Evolutionary conservation across 1,140 invertebrate species (phyloP).

Genomic region (Scaptodrosophila lebanonensis): DNA sequence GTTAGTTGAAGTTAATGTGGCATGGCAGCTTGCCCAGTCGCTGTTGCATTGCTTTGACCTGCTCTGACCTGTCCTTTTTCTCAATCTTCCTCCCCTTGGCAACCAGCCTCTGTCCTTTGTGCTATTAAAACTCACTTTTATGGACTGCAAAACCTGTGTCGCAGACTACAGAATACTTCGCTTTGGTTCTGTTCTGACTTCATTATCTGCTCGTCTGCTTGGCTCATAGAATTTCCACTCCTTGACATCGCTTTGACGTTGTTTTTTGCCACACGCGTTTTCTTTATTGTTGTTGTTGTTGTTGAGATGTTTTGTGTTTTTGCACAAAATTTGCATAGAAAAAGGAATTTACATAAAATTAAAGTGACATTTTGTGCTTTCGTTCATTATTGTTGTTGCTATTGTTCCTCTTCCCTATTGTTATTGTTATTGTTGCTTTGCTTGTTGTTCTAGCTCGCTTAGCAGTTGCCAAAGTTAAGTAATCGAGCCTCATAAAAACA

Average conservation of each 20-base stretch:
- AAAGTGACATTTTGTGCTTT: slow-evolving; percentile 52
- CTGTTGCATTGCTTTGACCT: too few relatives aligned
- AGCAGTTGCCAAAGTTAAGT: too few relatives aligned
- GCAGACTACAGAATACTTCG: too few relatives aligned
- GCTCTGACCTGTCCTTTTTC: neutral
- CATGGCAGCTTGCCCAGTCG: too few relatives aligned
- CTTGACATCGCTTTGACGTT: neutral
- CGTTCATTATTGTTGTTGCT: slow-evolving; percentile 23
- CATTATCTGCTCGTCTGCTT: too few relatives aligned
- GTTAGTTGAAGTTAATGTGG: slow-evolving; percentile 23
- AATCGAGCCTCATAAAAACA: too few relatives aligned
- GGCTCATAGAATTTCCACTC: slow-evolving; percentile 2
- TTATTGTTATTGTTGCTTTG: too few relatives aligned
- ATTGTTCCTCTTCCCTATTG: slow-evolving; percentile 5
- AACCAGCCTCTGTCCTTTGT: too few relatives aligned
- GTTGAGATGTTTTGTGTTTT: slow-evolving; percentile 31
- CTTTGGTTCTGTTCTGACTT: too few relatives aligned
- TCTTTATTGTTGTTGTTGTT: slow-evolving; percentile 15
- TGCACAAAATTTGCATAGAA: slow-evolving; percentile 57
- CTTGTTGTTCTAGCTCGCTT: slow-evolving; percentile 16
- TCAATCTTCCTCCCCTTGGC: slow-evolving; percentile 9
- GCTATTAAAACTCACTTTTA: slow-evolving; percentile 15
- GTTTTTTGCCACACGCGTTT: neutral
- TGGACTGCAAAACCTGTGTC: slow-evolving; percentile 9
- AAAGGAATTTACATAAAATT: slow-evolving; percentile 71